Base-by-base conservation (phyloP, 2,888 invertebrate species). In the Sesia bembeciformis region DNA sequence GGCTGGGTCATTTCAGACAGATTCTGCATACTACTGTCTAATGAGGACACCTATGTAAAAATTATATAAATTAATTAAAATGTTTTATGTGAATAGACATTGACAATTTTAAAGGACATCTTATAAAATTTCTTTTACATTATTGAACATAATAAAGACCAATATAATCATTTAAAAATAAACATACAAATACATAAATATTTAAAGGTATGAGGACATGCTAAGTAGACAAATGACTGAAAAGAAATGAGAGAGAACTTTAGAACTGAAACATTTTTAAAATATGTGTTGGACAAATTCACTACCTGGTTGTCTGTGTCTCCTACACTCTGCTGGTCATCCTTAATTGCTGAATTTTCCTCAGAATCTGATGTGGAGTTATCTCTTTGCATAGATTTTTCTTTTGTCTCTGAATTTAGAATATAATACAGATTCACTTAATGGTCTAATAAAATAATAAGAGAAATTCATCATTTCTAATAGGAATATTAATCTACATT, bases 321-420 rank as follows among this genome's bases (percentile, higher is more conserved):
- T 43, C 88, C 87, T 52, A 90, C 74, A 73, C 90, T 90, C 60
- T 85, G 88, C 58, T 84, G 87, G 56, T 90, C 90, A 62, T 90
- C 90, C 59, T 87, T 89, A 0, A 76, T 67, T 6, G 77, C 80
- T 4, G 89, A 90, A 63, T 84, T 90, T 59, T 90, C 90, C 68
- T 90, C 90, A 0, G 93, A 93, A 73, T 94, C 94, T 52, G 94
- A 94, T 42, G 91, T 93, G 0, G 93, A 93, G 71, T 91, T 93
- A 40, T 93, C 92, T 67, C 91, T 90, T 61, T 86, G 91, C 54
- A 88, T 76, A 57, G 78, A 74, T 67, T 85, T 90, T 50, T 86
- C 86, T 65, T 84, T 90, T 56, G 80, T 76, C 63, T 86, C 86
- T 85, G 56, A 54, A 51, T 55, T 40, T n/a, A 43, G 4, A 55